Evolutionary conservation across 2,797 vertebrate species (phyloP).

Genomic region (Liasis olivaceus): DNA sequence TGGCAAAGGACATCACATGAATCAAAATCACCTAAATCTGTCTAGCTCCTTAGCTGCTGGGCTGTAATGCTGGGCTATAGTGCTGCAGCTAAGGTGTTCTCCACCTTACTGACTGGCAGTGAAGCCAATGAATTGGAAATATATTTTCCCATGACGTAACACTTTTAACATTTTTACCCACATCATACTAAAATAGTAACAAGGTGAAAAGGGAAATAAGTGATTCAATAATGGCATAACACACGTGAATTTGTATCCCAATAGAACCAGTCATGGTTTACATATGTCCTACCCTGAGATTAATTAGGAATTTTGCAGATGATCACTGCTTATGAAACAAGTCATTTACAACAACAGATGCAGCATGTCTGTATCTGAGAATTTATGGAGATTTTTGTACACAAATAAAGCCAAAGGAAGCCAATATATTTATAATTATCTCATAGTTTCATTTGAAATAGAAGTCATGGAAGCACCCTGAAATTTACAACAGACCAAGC

Average conservation of each 20-base stretch:
- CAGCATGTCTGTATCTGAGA: background rate
- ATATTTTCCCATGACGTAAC: background rate
- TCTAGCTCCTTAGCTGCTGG: no score
- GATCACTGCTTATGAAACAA: background rate
- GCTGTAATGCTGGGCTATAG: no score
- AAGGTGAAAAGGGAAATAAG: background rate
- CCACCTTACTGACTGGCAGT: no score
- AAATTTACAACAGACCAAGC: background rate
- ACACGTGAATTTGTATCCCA: background rate
- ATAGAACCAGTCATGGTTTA: background rate
- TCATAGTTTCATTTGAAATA: background rate
- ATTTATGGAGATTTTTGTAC: background rate
- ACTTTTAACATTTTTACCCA: background rate
- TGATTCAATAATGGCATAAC: background rate
- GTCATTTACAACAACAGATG: background rate
- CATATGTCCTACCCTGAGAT: background rate
- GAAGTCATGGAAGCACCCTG: background rate
- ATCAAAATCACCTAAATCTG: no score
- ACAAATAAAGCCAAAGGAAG: background rate
- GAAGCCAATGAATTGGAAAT: no score
- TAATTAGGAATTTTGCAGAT: background rate
- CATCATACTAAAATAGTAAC: background rate
- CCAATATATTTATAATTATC: background rate
- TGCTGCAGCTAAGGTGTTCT: no score
- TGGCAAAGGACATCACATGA: no score